Base-by-base conservation (phyloP, 2,113 vertebrate genomes). In the Heteronetta atricapilla region DNA sequence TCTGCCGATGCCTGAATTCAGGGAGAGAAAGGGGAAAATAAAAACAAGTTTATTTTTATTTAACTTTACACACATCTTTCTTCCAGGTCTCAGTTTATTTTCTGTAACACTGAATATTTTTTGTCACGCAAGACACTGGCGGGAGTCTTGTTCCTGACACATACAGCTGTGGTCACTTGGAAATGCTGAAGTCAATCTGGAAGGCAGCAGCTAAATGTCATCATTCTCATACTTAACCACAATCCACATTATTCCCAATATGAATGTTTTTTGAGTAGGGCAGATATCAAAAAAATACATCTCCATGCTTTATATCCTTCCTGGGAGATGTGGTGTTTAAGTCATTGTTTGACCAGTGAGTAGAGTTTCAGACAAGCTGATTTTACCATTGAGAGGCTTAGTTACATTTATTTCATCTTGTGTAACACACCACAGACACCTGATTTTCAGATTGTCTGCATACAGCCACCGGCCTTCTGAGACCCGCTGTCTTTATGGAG, bases 1-100 rank as follows among this genome's bases (percentile, higher is more conserved):
- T 75, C 87, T 97, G 55, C 98, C 98, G 40, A 97, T 93, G 92
- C 98, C 99, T 98, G 81, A 62, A 82, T 80, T 78, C 53, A 42
- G 34, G 4, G 53, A 59, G 2, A 89, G 23, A 70, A 96, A 82
- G 5, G 34, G 40, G 6, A 36, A 60, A 86, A 56, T 20, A 64
- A 76, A 0, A 85, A 4, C 4, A 68, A 66, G n/a, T 88, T 91
- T 38, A 50, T n/a, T 16, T 75, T 66, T 28, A 9, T 46, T 89
- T 48, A 69, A 40, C 26, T 85, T 86, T 16, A 34, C 17, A 34
- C 1, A 1, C 14, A 26, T 34, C 28, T 72, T 56, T 63, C 38
- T 85, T 72, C 31, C 18, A 7, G 3, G 23, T 11, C 15, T 77
- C 60, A 40, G 29, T 12, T 79, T 48, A 16, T 46, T 82, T 91